A percentile compares a stretch with the other conserved stretches of the same genome.
Evolutionary conservation across 1,140 invertebrate genomes (phyloP).

Genomic region (Drosophila pruinosa): DNA sequence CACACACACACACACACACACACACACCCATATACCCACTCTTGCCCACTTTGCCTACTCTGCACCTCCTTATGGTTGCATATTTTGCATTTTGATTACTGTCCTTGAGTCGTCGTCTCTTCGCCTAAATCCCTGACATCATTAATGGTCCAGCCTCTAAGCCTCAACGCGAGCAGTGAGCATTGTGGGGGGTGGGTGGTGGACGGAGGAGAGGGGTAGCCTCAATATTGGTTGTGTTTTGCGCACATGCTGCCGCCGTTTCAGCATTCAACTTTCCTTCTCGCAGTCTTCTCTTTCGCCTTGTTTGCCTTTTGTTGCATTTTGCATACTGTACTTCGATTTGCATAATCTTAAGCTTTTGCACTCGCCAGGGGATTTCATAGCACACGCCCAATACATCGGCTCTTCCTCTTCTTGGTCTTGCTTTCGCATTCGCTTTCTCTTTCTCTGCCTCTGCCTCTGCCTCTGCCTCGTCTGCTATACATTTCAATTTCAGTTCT

Average conservation of each 20-base stretch:
- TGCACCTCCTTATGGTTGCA: slow-evolving; percentile 5
- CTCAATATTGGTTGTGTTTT: slow-evolving; percentile 25
- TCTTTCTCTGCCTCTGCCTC: background rate
- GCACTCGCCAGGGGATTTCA: slow-evolving; percentile 59
- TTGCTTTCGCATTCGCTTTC: background rate
- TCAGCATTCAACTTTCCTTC: background rate
- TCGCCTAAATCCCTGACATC: slow-evolving; percentile 59
- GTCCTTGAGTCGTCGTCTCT: background rate
- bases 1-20: too few species aligned
- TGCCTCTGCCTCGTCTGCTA: background rate
- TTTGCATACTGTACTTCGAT: slow-evolving; percentile 71
- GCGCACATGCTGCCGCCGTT: background rate
- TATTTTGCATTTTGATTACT: slow-evolving; percentile 50
- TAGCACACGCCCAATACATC: slow-evolving; percentile 18
- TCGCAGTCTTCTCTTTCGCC: background rate
- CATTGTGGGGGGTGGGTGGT: too few species aligned
- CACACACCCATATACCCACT: too few species aligned
- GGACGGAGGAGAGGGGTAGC: background rate
- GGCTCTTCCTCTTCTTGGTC: background rate
- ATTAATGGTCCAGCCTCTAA: slow-evolving; percentile 44
- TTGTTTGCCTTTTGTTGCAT: slow-evolving; percentile 67
- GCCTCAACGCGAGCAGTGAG: background rate
- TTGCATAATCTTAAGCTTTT: slow-evolving; percentile 76
- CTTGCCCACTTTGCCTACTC: background rate
- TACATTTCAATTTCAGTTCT: slow-evolving; percentile 27